Base-by-base conservation (phyloP, 2,113 vertebrate genomes). In the Naja naja region DNA sequence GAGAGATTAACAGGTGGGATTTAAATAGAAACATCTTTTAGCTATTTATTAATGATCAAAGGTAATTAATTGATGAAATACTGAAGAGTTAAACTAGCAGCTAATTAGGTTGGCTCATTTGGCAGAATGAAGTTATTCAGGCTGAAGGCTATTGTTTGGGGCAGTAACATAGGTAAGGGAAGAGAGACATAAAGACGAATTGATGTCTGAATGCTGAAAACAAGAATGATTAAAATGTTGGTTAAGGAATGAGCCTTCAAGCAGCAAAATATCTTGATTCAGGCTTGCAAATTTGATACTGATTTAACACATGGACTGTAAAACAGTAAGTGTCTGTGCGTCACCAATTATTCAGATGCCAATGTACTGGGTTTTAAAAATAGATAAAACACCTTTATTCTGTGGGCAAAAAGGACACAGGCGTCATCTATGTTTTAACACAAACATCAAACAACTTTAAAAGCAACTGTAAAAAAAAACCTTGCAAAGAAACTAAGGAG, bases 391-490 rank as follows among this genome's bases (percentile, higher is more conserved):
- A 43, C 47, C 43, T 18, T 18, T 74, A 53, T 60, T 86, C 5
- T 89, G n/a, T 43, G 47, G 45, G 54, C 34, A 34, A 53, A 11
- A 4, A 47, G 27, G 20, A 23, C 2, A 86, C 8, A 43, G 34
- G 87, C 90, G 52, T 85, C 47, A 60, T 0, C 49, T 22, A 14
- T 39, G 45, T 49, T 88, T 95, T 90, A 93, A 93, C 93, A 94
- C 23, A 93, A 88, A 22, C 25, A 22, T 20, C 8, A 64, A 90
- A 25, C 9, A 90, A 22, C 81, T 64, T 60, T 86, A 88, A 55
- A 95, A 93, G 85, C 7, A 14, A n/a, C 39, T 89, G 88, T 49
- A 90, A 93, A 53, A 87, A 94, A 23, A 89, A 55, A 11, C 23
- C 88, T 56, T 91, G 56, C 18, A 23, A n/a, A 91, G 91, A 93